Base-by-base conservation (phyloP, 37 sponge, comb jelly and placozoan species). In the Trichoplax adhaerens region DNA sequence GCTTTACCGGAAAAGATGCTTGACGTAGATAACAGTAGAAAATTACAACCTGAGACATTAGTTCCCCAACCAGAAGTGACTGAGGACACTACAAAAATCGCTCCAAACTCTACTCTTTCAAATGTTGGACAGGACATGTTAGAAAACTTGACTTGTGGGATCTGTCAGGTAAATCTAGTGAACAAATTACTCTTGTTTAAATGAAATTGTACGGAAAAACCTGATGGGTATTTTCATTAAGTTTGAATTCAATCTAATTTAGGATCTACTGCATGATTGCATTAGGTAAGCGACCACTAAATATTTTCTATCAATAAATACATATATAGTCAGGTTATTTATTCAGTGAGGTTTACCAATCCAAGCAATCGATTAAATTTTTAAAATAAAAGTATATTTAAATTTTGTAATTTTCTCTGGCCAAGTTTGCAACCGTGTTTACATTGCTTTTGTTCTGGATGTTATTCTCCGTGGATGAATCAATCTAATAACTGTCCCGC, bases 381-480 rank as follows among this genome's bases (percentile, higher is more conserved):
- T 29, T 29, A 29, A 29, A 29, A 29, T 29, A 29, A 29, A 29
- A 29, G 29, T 29, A 29, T 29, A 29, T 29, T 29, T 29, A 29
- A 29, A 29, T 29, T 29, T 29, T 29, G 29, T 29, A 29, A 29
- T 29, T 29, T 29, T 73, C 51, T 48, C 7, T 62, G 54, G 51
- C 0, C 0, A 67, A 89, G 91, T 56, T 72, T 93, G 47, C 94
- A 89, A 69, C 94, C 94, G 3, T 93, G 94, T 57, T 81, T 89
- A 87, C 94, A 93, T 61, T 76, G 76, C 49, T 93, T 84, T 65
- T 93, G 94, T 81, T 86, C 69, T 55, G 94, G 94, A 49, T 93
- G 94, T 68, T 93, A 93, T 73, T 93, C 94, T 5, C 76, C 73
- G 3, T 93, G 94, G 94, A 93, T 93, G 94, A 70, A 62, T 1